Evolutionary conservation across 2,888 invertebrate species (phyloP), one percentile per base, ranked within the genome.

Genomic region (Caenorhabditis afra): DNA sequence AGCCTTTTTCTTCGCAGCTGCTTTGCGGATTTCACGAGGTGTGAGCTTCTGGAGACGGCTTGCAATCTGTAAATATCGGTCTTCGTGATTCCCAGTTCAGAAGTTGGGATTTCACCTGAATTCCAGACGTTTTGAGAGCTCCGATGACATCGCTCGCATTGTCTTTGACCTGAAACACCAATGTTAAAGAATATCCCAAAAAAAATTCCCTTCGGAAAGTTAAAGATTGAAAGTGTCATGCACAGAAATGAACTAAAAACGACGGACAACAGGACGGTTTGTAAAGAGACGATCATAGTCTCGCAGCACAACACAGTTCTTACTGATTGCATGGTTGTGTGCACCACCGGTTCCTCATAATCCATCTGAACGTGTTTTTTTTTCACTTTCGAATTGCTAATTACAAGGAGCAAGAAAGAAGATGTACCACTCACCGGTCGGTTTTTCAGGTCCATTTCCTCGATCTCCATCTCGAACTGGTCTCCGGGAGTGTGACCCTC

Each of bases 401-500:
- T 7, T 7, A 29, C 4, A 29, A 29, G 37, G 12, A 20, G 61
- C 20, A 12, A 18, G 4, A 11, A 47, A 55, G 11, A 5, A 12
- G 18, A 20, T 59, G 52, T 52, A 1, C 12, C 41, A 62, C 61
- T 65, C 50, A 83, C 81, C 81, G 78, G 79, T 61, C 80, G 52
- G 16, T 76, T 67, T n/a, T 75, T 83, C 22, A 70, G 16, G 20
- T 85, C 85, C 66, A 82, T 80, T 39, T 71, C 61, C 10, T 70
- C 66, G 73, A 94, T 94, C 91, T 97, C 97, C 90, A 94, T 93
- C 91, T 98, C 97, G 91, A 98, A 98, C 90, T 97, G 95, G 91
- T 98, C 97, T 41, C 94, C 94, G 91, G 96, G 95, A 0, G 96
- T 95, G 74, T 94, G 93, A 0, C 97, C 97, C n/a, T 94, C 94